Base-by-base conservation (phyloP, 2,888 invertebrate species). In the Apoda limacodes region DNA sequence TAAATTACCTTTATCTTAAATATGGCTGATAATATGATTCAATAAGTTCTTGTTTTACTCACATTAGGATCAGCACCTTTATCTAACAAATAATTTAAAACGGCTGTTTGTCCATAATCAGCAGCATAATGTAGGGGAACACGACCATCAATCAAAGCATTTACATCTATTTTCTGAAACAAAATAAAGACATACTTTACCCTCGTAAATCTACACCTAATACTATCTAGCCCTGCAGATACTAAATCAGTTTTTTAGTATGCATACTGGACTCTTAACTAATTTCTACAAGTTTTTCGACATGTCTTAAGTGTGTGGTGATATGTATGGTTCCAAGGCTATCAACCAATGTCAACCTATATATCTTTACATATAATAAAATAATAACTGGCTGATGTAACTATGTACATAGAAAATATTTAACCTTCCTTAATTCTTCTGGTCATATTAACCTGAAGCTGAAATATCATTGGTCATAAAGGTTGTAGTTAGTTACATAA, bases 11-110 rank as follows among this genome's bases (percentile, higher is more conserved):
- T 24, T 13, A 20, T 13, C 14, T 20, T 9, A 7, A 11, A 13
- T 25, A 25, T 9, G 7, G 9, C 14, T n/a, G 13, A n/a, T n/a
- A n/a, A n/a, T n/a, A 21, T n/a, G 10, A 9, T 19, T 9, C 20
- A 2, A 19, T 9, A 19, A 19, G 7, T 19, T 19, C 7, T n/a
- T n/a, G n/a, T 17, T 5, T 17, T 7, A 52, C 67, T 62, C 59
- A 97, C 97, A 85, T 98, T 94, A 6, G 95, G 90, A 80, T 95
- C 87, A 25, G 96, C 97, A 45, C 97, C 98, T 70, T 91, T 90
- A 28, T 88, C 85, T 44, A 98, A 80, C 42, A 98, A 83, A 71
- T 92, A 96, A 60, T 91, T 86, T 41, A 98, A 85, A 12, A 98
- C 93, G 55, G 90, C 91, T 31, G 84, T 83, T 65, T 98, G 98